phyloP scores from a whole-genome alignment of 1,140 invertebrate species.

The Brachionus koreanus region DNA sequence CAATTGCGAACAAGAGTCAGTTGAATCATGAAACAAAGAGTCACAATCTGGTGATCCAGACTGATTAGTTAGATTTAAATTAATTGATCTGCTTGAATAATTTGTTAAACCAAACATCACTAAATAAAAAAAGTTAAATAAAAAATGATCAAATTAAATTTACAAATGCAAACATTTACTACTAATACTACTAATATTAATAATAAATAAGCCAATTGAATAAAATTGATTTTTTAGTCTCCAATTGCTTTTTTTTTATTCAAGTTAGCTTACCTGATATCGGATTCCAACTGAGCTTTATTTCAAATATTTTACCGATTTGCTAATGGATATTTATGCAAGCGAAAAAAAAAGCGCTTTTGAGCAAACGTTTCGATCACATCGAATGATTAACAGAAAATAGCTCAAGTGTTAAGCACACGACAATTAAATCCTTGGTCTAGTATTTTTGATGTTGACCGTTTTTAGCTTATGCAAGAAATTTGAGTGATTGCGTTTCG shows the following conservation, averaged over 20 bases:
- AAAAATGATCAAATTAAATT: background rate
- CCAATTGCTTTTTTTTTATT: background rate
- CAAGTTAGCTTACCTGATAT: constrained; percentile 5
- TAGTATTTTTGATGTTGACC: background rate
- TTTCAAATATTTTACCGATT: background rate
- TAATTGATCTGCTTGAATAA: background rate
- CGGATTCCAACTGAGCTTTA: constrained; percentile 16
- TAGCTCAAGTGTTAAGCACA: constrained; percentile 25
- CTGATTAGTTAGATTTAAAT: background rate
- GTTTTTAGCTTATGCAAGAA: background rate
- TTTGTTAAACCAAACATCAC: background rate
- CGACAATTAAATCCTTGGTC: background rate
- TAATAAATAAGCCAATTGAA: background rate
- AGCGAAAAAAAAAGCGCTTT: constrained; percentile 8
- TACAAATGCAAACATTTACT: background rate
- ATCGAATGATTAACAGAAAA: background rate
- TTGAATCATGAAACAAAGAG: background rate
- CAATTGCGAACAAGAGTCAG: background rate
- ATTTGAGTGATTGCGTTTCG: background rate
- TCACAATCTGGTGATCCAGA: background rate
- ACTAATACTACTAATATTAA: too few species aligned
- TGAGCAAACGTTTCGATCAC: background rate
- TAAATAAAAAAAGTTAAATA: background rate
- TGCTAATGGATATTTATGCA: background rate
- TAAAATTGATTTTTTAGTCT: background rate